Evolutionary conservation across 2,113 vertebrate species (phyloP).

Genomic region (Paratilapia polleni): DNA sequence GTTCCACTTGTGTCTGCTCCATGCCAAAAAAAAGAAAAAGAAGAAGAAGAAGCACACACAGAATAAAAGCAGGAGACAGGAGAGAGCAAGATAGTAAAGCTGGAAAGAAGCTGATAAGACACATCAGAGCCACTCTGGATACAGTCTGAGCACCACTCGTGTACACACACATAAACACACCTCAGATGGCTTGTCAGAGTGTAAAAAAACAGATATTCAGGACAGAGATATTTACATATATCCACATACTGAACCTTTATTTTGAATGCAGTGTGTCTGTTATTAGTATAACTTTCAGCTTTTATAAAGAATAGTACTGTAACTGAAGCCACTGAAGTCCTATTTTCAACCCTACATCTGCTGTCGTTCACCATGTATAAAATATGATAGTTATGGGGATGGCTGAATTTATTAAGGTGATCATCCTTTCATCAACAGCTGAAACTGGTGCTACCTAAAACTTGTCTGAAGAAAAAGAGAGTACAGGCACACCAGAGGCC

Average conservation of each 20-base stretch:
- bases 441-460: not conserved
- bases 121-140: not conserved
- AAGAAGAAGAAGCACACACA: not conserved
- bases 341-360: not conserved
- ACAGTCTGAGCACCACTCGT: not conserved
- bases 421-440: not conserved
- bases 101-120: slow-evolving; percentile 22
- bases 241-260: not conserved
- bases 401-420: not conserved
- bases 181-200: not conserved
- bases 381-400: not conserved
- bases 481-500: too few relatives aligned
- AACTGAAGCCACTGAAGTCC: not conserved
- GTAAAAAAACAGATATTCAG: not conserved
- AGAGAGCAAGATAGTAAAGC: not conserved
- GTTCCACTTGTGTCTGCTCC: slow-evolving; percentile 1
- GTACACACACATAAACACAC: not conserved
- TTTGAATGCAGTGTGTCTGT: slow-evolving; percentile 2
- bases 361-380: not conserved
- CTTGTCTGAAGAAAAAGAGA: rapidly evolving
- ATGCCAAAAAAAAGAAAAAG: not conserved
- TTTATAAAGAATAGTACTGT: not conserved
- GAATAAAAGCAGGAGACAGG: slow-evolving; percentile 20
- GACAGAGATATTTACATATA: not conserved
- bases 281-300: not conserved